A percentile compares a stretch with the other conserved stretches of the same genome.
These are phyloP conservation scores for Pachyramphus minor DNA, from an alignment of 2,113 vertebrate species.

Conservation along the genomic window DNA sequence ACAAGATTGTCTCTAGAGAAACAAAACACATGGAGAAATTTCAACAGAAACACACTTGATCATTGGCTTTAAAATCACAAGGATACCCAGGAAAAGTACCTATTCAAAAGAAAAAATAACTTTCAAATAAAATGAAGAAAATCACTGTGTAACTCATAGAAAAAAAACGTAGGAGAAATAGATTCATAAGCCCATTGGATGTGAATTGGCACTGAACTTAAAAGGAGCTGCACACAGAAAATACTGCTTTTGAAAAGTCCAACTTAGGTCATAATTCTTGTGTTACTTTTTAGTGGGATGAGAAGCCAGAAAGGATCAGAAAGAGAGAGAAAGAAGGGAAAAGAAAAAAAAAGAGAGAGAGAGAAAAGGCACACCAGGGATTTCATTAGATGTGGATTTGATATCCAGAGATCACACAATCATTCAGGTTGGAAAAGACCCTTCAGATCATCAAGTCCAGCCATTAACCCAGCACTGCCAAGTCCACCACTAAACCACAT, in stretches of 20 bases:
- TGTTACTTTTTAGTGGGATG: not conserved
- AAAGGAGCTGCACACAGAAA: not conserved
- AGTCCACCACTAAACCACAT: not conserved
- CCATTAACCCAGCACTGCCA: not conserved
- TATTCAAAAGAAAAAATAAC: not conserved
- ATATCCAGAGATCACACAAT: not conserved
- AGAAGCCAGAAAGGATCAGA: not conserved
- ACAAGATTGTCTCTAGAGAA: not conserved
- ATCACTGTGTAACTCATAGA: not conserved
- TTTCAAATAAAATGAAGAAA: not conserved
- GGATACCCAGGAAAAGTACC: not conserved
- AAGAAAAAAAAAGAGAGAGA: not conserved
- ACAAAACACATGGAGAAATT: not conserved
- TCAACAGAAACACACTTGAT: not conserved
- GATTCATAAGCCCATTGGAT: not conserved
- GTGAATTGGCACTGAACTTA: not conserved
- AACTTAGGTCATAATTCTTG: not conserved
- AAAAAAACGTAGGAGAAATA: not conserved
- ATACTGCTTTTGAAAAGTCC: not conserved
- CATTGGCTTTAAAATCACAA: not conserved
- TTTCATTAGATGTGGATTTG: not conserved
- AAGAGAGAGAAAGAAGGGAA: not conserved
- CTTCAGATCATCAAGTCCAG: rapidly evolving
- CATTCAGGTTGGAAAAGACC: not conserved
- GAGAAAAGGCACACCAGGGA: not conserved